Evolutionary conservation across 2,888 invertebrate species (phyloP).

Genomic region (Hesperia comma): DNA sequence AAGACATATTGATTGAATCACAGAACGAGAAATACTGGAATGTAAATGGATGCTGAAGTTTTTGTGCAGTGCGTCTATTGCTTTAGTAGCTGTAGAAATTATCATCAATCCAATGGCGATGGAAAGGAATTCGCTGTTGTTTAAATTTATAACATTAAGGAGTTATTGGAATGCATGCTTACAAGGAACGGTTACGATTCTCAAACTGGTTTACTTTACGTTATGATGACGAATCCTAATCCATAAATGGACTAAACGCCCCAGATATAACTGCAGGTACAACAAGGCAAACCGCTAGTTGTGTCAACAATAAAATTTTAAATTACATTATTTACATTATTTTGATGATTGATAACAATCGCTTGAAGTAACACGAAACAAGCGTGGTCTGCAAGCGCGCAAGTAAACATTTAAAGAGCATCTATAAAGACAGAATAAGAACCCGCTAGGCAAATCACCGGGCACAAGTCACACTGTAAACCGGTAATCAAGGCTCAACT

Average conservation of each 20-base stretch:
- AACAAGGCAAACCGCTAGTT: not conserved
- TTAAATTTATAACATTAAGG: constrained; percentile 2
- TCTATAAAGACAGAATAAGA: constrained; percentile 30
- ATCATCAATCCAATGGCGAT: constrained; percentile 9
- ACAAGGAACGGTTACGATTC: not conserved
- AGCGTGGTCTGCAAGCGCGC: not conserved
- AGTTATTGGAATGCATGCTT: not conserved
- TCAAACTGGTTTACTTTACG: not conserved
- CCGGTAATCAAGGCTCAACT: constrained; percentile 46
- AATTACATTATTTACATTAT: not conserved
- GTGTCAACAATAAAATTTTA: not conserved
- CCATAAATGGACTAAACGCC: not conserved
- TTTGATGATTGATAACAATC: not conserved
- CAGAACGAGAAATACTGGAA: constrained; percentile 30
- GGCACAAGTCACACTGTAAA: constrained; percentile 28
- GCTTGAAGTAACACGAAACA: not conserved
- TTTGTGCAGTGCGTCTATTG: constrained; percentile 8
- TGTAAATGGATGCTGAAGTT: constrained; percentile 19
- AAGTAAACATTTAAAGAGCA: constrained; percentile 35
- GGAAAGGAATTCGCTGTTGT: constrained; percentile 3
- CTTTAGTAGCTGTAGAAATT: constrained; percentile 6
- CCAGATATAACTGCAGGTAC: not conserved
- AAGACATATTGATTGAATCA: constrained; percentile 29
- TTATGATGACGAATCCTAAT: constrained; percentile 8
- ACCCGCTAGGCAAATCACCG: constrained; percentile 25